A percentile compares a stretch with the other conserved stretches of the same genome.
phyloP scores from a whole-genome alignment of 2,797 vertebrate genomes.

The Sebastes vulpes region DNA sequence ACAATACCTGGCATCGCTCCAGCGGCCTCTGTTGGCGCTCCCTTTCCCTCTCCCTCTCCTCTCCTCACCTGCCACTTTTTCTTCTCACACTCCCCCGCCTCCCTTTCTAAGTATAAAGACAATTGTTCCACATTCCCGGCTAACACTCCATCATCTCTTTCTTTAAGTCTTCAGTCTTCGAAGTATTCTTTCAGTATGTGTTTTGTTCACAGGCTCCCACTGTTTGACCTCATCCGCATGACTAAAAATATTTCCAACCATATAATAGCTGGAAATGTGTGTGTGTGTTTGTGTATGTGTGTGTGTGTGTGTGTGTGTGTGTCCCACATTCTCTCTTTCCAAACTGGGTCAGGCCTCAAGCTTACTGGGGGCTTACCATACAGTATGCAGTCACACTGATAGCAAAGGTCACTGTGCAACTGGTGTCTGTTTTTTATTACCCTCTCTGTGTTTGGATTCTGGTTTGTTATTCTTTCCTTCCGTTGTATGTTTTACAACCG shows the following conservation, averaged over 20 bases:
- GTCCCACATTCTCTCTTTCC: constrained; percentile 73
- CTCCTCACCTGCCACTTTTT: constrained; percentile 30
- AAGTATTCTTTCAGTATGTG: not conserved
- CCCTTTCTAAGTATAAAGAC: not conserved
- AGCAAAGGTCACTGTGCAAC: constrained; percentile 71
- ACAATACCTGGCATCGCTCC: constrained; percentile 65
- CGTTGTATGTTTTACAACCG: not conserved
- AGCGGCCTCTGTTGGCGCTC: constrained; percentile 20
- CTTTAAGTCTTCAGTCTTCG: constrained; percentile 9
- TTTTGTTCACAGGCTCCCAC: constrained; percentile 50
- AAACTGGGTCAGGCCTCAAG: constrained; percentile 77
- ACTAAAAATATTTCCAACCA: constrained; percentile 76
- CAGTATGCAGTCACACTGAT: constrained; percentile 56
- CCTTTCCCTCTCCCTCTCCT: constrained; percentile 19
- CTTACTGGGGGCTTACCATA: constrained; percentile 69
- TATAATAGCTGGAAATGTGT: constrained; percentile 74
- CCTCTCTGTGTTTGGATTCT: constrained; percentile 6
- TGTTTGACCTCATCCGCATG: constrained; percentile 64
- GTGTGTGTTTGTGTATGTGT: constrained; percentile 3
- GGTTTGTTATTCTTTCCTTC: constrained; percentile 39
- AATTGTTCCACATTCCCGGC: constrained; percentile 12
- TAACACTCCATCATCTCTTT: constrained; percentile 6
- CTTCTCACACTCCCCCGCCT: not conserved
- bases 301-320: constrained; percentile 20
- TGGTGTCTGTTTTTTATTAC: constrained; percentile 52